Base-by-base conservation (phyloP, 2,888 invertebrate genomes). In the Pristionchus arcanus region DNA sequence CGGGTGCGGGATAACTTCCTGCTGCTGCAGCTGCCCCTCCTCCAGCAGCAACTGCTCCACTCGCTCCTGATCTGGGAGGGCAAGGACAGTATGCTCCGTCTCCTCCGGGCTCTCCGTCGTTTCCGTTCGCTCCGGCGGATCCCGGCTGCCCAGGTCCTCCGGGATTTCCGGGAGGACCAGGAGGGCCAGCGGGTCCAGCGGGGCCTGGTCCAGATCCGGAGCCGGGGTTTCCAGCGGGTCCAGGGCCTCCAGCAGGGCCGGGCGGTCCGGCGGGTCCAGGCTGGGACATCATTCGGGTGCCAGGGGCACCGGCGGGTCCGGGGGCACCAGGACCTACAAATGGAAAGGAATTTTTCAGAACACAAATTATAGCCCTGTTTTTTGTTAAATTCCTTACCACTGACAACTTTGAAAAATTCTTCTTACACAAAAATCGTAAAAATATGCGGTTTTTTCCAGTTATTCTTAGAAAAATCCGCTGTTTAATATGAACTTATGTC, bases 181-280 rank as follows among this genome's bases (percentile, higher is more conserved):
- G 90, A 85, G 92, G 91, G 90, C 92, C 92, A 31, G 92, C 91
- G 84, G 92, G 92, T 90, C 92, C 92, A 13, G 92, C 90, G 81
- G 92, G 92, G 3, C 92, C 90, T 63, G 92, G 91, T 42, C 90
- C 91, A 77, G 91, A 91, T n/a, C 91, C 83, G 19, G 90, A 91
- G 42, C 91, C 77, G 55, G 88, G 88, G 25, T n/a, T 90, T 91
- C 92, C 92, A 19, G 85, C 88, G 19, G 91, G 89, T 91, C 92
- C 92, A 19, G 92, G 89, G 31, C 90, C 90, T 90, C 92, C 92
- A 37, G 92, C 91, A n/a, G 91, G 91, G 90, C 92, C 92, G 55
- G 92, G 90, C 13, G 91, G 91, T 91, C 92, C 92, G 55, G 87
- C 87, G 53, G 87, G 68, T 66, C 87, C 87, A 21, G 87, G 87